Conservation (phyloP, 2,113 vertebrate genomes). For the Pipa parva region DNA sequence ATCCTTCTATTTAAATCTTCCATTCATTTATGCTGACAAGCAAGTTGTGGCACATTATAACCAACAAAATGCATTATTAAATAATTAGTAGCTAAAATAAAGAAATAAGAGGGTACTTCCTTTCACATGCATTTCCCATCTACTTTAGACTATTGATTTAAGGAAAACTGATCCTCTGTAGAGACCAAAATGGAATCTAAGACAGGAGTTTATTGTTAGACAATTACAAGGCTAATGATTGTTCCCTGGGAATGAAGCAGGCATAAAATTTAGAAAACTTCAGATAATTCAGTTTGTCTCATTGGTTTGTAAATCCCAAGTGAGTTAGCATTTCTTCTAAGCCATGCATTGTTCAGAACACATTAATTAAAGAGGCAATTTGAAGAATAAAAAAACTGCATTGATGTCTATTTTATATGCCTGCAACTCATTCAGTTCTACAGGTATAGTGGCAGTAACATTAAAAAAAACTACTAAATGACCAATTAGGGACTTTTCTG, state of each 20-base stretch:
- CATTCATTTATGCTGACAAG: constrained; percentile 73
- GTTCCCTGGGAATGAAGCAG: constrained; percentile 57
- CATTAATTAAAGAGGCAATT: constrained; percentile 95
- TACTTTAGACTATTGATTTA: constrained; percentile 63
- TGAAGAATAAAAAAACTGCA: constrained; percentile 79
- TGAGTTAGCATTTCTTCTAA: constrained; percentile 63
- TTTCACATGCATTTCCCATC: constrained; percentile 56
- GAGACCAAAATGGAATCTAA: constrained; percentile 63
- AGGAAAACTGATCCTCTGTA: constrained; percentile 61
- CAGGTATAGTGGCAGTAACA: constrained; percentile 75
- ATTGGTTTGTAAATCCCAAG: constrained; percentile 61
- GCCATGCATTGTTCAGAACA: constrained; percentile 72
- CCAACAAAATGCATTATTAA: constrained; percentile 79
- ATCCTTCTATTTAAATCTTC: constrained; percentile 64
- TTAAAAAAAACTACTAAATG: constrained; percentile 83
- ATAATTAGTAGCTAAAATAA: constrained; percentile 77
- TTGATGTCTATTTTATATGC: constrained; percentile 72
- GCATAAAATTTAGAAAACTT: constrained; percentile 70
- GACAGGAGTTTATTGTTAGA: constrained; percentile 65
- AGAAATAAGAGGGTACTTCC: constrained; percentile 69
- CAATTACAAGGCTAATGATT: constrained; percentile 67
- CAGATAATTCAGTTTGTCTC: constrained; percentile 61
- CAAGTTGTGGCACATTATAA: constrained; percentile 72
- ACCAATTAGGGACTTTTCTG: constrained; percentile 98
- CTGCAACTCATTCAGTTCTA: constrained; percentile 73